A percentile compares a stretch with the other conserved stretches of the same genome.
Conservation (phyloP, 30 jellyfish, hydroid and myxozoan genomes). For the Sanderia malayensis region DNA sequence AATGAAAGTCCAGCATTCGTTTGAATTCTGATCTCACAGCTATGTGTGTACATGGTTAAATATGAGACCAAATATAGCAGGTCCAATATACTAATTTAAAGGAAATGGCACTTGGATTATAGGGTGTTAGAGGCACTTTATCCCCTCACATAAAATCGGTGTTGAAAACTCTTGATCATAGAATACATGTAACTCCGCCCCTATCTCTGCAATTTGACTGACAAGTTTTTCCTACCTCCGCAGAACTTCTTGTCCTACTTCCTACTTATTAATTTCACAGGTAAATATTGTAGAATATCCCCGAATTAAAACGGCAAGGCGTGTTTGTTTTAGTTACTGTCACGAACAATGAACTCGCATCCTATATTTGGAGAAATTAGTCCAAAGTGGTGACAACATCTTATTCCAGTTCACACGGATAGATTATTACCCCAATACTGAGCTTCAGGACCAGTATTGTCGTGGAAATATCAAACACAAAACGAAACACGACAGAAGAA, state of each 20-base stretch:
- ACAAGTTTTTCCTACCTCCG: conserved; percentile 45
- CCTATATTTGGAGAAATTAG: background rate
- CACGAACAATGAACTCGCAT: background rate
- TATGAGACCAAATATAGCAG: conserved; percentile 8
- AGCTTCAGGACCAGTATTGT: too few relatives aligned
- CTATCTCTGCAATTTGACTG: conserved; percentile 50
- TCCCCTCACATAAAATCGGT: background rate
- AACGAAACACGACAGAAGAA: too few relatives aligned
- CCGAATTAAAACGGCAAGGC: too few relatives aligned
- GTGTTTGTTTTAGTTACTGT: background rate
- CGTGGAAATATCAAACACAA: too few relatives aligned
- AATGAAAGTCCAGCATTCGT: too few relatives aligned
- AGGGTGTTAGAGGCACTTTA: conserved; percentile 18
- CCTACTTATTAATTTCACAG: conserved; percentile 32
- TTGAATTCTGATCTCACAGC: background rate
- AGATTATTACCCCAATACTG: too few relatives aligned
- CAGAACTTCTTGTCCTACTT: conserved; percentile 10
- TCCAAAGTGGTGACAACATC: too few relatives aligned
- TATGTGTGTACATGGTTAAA: conserved; percentile 10
- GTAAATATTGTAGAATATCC: conserved; percentile 37
- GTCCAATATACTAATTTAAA: conserved; percentile 17
- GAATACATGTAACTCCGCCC: conserved; percentile 55
- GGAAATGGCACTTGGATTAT: conserved; percentile 57
- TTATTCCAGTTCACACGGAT: too few relatives aligned
- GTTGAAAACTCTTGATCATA: conserved; percentile 36